Base-by-base conservation (phyloP, 2,113 vertebrate species). In the Xiphophorus maculatus region DNA sequence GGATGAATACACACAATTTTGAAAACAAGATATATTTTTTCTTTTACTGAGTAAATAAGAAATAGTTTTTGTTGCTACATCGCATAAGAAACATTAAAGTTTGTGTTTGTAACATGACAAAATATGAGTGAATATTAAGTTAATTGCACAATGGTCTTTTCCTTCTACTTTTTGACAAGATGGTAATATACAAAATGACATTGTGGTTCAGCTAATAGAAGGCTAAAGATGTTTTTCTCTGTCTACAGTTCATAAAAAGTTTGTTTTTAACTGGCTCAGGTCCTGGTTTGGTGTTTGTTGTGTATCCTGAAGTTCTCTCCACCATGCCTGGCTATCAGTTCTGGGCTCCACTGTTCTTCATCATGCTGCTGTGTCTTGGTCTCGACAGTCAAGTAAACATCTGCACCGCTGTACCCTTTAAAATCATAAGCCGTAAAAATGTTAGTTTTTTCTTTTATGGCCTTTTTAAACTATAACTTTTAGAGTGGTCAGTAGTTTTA, bases 201-300 rank as follows among this genome's bases (percentile, higher is more conserved):
- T 7, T n/a, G 25, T n/a, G 51, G 51, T 58, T 58, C 51, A 58
- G 8, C 51, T 58, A n/a, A 58, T 58, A 58, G 51, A 2, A 58
- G 51, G 22, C 51, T 58, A 10, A 0, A 25, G 22, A n/a, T 25
- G 22, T 22, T 54, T 54, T 54, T 54, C 22, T n/a, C 51, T n/a
- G 19, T 25, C 51, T 58, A 11, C 8, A 58, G 51, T n/a, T 58
- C 22, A 30, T 32, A 17, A 63, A 19, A 30, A 17, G 17, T 28
- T 28, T 73, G 10, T 37, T 2, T 69, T 1, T 88, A 12, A 33
- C 35, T 69, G 37, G 73, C 73, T 78, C 80, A 94, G 94, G 93
- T 73, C 93, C 94, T 80, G 94, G 94, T 74, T 84, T 95, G 76
- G 93, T 95, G 76, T 95, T 95, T 88, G 94, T 94, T 5, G 92